Evolutionary conservation across 2,888 invertebrate species (phyloP), one percentile per base, ranked within the genome.

Genomic region (Pandemis heparana): DNA sequence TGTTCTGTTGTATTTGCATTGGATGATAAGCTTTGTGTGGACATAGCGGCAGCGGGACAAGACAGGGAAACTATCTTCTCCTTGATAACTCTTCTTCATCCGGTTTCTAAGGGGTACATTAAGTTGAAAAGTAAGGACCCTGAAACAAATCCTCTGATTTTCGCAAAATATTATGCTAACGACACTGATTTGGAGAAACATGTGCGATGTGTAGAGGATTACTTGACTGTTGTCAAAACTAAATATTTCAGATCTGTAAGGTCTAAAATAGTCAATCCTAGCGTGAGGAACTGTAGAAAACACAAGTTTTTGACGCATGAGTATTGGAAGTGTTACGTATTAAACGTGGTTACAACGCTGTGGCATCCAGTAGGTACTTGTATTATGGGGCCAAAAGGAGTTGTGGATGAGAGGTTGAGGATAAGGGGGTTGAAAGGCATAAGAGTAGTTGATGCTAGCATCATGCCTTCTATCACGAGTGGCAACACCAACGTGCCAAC

Each of bases 401-500:
- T 71, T 9, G 39, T 71, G 18, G 71, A 66, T 12, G 65, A 65
- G 41, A 9, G 60, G n/a, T 51, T 71, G 4, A 65, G 60, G 51
- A 60, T 71, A 6, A 48, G 71, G 41, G 65, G 65, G 0, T 2
- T 66, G 12, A 9, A 32, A 18, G 71, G 12, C 18, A 18, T 71
- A 39, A 60, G 71, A 16, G 65, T 71, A 10, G 60, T 65, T 48
- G 71, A 71, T 51, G 71, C 71, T 4, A 66, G 71, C 18, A 23
- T 66, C 12, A 71, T 71, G 71, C 65, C 71, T 6, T 39, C 9
- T 8, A 61, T 71, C 23, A 71, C 71, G 5, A 66, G 71, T 23
- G 71, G 71, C 0, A 66, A 71, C 16, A 71, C 65, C 12, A 71
- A 71, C 32, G 65, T 65, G 8, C 71, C 71, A 10, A 60, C 60